Base-by-base conservation (phyloP, 1,140 invertebrate genomes). In the Plectus sambesii region DNA sequence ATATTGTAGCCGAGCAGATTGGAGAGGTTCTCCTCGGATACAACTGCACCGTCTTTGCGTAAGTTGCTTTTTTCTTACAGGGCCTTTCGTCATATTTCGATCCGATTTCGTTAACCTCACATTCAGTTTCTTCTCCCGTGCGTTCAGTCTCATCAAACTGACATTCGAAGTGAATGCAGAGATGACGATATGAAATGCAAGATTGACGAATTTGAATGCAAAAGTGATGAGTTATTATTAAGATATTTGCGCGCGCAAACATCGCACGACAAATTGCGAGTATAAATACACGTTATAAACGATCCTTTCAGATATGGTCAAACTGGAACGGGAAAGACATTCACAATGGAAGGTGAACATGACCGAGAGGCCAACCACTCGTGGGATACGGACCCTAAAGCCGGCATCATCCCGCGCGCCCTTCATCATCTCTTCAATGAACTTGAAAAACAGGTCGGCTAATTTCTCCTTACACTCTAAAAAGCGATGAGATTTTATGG, bases 41-140 rank as follows among this genome's bases (percentile, higher is more conserved):
- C 70, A 97, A 96, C 72, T 96, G 90, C 71, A 97, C 90, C 0
- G 86, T 97, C 17, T 97, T 97, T 78, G 90, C 88, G 70, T 78
- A 62, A 66, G 72, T 70, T 33, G 26, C 43, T n/a, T n/a, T n/a
- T n/a, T n/a, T 27, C 43, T 39, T 41, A 37, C 44, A 5, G 12
- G 40, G 9, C 19, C 37, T 9, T 9, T 17, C 30, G 33, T 53
- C 47, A 3, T 5, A 20, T 23, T 46, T 12, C 40, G 5, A 8
- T 59, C 27, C 25, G 0, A 37, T 20, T 22, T 8, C 47, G 25
- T n/a, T 22, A 36, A 19, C 12, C 3, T 3, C 29, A 24, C 40
- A 39, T 2, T 19, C 20, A 39, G 38, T 2, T 19, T n/a, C 47
- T 8, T 19, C 6, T 0, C 51, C 12, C 12, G 15, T 5, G 26